Conservation (phyloP, 2,113 vertebrate species). For the Dendrocopos noguchii region DNA sequence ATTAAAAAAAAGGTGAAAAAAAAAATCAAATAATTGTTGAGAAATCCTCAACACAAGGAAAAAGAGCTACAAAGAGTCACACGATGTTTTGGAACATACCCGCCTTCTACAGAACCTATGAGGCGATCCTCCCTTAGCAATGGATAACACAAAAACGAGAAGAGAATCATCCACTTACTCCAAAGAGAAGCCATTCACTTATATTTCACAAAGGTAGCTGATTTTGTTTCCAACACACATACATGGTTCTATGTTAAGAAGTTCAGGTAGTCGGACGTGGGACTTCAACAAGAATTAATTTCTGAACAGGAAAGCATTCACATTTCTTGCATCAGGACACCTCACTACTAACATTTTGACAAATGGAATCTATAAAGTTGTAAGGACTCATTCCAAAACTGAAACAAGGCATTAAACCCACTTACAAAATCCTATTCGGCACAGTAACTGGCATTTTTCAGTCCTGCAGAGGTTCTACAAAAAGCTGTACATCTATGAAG, state of each 20-base stretch:
- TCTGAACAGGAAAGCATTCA: background rate
- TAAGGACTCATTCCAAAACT: background rate
- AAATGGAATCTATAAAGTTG: background rate
- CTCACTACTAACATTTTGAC: background rate
- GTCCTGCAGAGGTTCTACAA: background rate
- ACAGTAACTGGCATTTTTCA: background rate
- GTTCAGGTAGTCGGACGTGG: background rate
- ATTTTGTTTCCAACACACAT: background rate
- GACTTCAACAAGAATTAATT: background rate
- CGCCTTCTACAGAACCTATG: slow-evolving; percentile 81
- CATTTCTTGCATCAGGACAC: background rate
- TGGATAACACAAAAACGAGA: slow-evolving; percentile 59
- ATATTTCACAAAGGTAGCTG: background rate
- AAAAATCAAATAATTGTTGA: slow-evolving; percentile 1
- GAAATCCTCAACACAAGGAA: slow-evolving; percentile 48
- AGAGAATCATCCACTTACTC: slow-evolving; percentile 75
- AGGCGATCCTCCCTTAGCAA: slow-evolving; percentile 81
- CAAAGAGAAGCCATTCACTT: background rate
- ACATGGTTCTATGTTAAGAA: background rate
- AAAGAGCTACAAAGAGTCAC: slow-evolving; percentile 8
- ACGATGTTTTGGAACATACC: slow-evolving; percentile 71
- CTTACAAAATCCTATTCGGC: background rate
- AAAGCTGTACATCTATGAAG: background rate
- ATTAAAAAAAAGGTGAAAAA: background rate
- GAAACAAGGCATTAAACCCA: background rate